Evolutionary conservation across 2,113 vertebrate genomes (phyloP).

Genomic region (Meleagris gallopavo): DNA sequence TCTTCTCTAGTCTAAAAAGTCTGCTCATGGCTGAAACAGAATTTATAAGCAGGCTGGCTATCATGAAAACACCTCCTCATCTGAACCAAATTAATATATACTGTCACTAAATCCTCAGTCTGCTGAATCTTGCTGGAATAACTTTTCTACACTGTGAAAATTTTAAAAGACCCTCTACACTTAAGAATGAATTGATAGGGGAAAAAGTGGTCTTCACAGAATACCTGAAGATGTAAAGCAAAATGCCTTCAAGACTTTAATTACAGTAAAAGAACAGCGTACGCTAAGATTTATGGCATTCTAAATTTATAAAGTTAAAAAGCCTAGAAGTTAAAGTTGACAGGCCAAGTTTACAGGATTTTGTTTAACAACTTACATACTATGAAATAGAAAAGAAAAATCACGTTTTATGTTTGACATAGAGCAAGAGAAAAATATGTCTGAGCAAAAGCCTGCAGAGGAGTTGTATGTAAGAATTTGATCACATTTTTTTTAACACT

Average conservation of each 20-base stretch:
- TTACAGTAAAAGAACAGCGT: neutral
- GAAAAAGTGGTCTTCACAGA: neutral
- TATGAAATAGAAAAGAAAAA: neutral
- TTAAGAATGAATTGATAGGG: neutral
- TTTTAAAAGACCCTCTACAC: neutral
- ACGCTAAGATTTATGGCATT: neutral
- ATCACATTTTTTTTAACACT: neutral
- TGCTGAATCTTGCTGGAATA: neutral
- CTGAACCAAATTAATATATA: neutral
- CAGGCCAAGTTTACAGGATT: neutral
- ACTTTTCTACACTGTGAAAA: neutral
- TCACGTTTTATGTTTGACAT: neutral
- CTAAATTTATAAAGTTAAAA: neutral
- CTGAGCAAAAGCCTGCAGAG: neutral
- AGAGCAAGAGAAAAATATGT: neutral
- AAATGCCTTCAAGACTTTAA: neutral
- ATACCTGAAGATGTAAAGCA: neutral
- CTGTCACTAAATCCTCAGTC: neutral
- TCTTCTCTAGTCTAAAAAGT: slow-evolving; percentile 40
- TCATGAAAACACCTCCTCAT: neutral
- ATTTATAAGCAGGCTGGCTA: slow-evolving; percentile 12
- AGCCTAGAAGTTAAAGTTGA: neutral
- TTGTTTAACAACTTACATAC: neutral
- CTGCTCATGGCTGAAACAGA: slow-evolving; percentile 21
- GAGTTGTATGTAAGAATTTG: neutral